Percentiles rank a stretch among this genome's conserved stretches.
phyloP scores from a whole-genome alignment of 1,140 invertebrate species.

The Heterodera schachtii region DNA sequence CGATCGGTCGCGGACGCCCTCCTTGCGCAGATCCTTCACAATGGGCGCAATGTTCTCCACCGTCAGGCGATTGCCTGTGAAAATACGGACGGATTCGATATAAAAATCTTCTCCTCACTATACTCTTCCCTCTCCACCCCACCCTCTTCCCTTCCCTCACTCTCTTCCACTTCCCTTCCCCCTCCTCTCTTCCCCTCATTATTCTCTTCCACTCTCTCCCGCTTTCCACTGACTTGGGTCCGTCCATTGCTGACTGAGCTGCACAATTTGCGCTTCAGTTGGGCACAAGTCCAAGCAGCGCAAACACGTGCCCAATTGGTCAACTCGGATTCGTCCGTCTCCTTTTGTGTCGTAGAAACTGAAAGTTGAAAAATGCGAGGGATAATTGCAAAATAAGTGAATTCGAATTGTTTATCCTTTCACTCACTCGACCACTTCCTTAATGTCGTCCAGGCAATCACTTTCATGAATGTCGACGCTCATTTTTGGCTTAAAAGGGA shows the following conservation, averaged over 20 bases:
- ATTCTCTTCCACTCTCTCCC: too few species aligned
- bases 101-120: too few species aligned
- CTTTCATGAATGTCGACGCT: background rate
- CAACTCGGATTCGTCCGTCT: slow-evolving; percentile 36
- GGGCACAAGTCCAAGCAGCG: slow-evolving; percentile 46
- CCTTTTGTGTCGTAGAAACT: slow-evolving; percentile 46
- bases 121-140: too few species aligned
- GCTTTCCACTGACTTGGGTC: background rate
- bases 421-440: background rate
- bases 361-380: background rate
- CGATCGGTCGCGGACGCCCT: slow-evolving; percentile 18
- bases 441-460: background rate
- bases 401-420: background rate
- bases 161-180: too few species aligned
- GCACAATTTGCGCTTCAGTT: slow-evolving; percentile 47
- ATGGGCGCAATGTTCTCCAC: slow-evolving; percentile 13
- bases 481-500: background rate
- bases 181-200: too few species aligned
- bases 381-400: background rate
- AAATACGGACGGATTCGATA: background rate
- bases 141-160: too few species aligned
- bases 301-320: slow-evolving; percentile 42
- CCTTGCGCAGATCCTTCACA: slow-evolving; percentile 6
- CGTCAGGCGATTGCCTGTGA: background rate
- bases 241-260: slow-evolving; percentile 65